phyloP scores from a whole-genome alignment of 2,113 vertebrate genomes.

The Capreolus pygargus region DNA sequence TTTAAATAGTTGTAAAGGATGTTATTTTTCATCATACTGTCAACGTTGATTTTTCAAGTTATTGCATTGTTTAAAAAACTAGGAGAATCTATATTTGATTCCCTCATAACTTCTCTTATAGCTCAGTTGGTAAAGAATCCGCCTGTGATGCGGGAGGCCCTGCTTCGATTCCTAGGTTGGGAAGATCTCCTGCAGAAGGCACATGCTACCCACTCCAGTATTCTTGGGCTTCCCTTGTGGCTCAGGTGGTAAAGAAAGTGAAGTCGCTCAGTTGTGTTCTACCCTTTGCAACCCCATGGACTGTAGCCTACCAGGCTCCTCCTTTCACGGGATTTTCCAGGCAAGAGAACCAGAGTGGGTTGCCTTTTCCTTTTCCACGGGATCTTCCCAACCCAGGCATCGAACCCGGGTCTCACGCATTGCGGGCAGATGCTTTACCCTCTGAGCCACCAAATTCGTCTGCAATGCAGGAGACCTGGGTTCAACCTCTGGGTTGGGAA shows the following conservation, averaged over 20 bases:
- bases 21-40: background rate
- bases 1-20: background rate
- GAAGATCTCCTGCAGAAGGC: background rate
- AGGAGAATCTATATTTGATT: background rate
- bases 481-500: background rate
- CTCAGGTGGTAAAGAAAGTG: background rate
- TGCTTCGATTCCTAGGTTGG: background rate
- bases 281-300: background rate
- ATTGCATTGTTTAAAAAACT: background rate
- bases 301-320: background rate
- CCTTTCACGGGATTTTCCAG: background rate
- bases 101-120: background rate
- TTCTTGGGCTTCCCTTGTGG: background rate
- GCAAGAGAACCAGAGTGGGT: background rate
- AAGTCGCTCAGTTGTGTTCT: background rate
- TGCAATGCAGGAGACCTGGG: background rate
- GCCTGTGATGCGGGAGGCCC: accelerated
- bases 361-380: background rate
- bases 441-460: background rate
- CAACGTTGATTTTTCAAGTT: background rate
- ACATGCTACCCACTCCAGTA: background rate
- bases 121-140: background rate
- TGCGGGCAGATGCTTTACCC: background rate
- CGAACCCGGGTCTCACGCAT: background rate
- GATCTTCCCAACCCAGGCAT: background rate